These are phyloP conservation scores for Phyto melanocephala DNA, from an alignment of 2,888 invertebrate species.

Conservation along the genomic window DNA sequence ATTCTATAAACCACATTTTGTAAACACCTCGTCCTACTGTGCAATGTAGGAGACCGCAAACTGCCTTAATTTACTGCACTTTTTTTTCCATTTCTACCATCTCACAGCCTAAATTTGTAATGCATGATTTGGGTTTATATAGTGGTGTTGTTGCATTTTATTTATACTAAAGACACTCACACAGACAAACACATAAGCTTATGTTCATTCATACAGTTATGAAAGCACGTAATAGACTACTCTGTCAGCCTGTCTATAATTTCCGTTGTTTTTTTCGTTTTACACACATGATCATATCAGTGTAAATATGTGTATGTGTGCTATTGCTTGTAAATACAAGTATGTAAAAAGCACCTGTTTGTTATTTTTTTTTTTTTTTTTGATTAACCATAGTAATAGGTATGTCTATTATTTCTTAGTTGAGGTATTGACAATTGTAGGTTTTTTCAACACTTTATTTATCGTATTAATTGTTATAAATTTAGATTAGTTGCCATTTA, in stretches of 20 bases:
- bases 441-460: background rate
- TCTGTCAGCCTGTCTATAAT: conserved; percentile 29
- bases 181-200: background rate
- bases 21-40: background rate
- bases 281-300: background rate
- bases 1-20: too few species aligned
- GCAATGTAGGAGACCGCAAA: background rate
- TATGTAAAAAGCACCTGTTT: conserved; percentile 18
- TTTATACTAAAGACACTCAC: background rate
- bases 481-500: conserved; percentile 49
- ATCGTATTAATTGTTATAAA: conserved; percentile 19
- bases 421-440: conserved; percentile 9
- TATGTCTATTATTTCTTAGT: conserved; percentile 17
- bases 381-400: background rate
- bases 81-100: background rate
- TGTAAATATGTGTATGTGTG: background rate
- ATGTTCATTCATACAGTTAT: background rate
- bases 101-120: background rate
- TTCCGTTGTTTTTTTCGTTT: background rate
- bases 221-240: background rate
- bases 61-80: background rate
- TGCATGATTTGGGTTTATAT: conserved; percentile 18
- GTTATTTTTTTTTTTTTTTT: background rate
- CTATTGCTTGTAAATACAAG: background rate
- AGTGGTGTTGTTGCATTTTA: background rate